Conservation (phyloP, 2,888 invertebrate species). For the Ischnura elegans region DNA sequence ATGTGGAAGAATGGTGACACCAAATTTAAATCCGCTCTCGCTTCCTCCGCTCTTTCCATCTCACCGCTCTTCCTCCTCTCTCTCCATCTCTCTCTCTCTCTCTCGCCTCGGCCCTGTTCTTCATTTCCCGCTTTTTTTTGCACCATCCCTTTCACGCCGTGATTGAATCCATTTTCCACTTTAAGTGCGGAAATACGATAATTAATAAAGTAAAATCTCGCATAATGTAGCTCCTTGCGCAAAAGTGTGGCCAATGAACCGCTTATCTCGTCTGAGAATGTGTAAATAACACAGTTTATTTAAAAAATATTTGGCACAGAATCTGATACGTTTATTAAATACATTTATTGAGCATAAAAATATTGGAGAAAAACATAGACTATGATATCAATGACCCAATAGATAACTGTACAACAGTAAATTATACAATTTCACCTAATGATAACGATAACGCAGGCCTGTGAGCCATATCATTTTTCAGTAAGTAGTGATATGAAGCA, state of each 20-base stretch:
- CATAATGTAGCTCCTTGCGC: background rate
- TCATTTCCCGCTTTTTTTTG: conserved; percentile 3
- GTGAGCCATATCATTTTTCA: no score
- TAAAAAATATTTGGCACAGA: no score
- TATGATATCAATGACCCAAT: no score
- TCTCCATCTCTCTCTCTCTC: background rate
- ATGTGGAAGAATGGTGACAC: background rate
- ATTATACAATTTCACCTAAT: no score
- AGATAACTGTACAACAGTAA: no score
- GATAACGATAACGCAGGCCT: no score
- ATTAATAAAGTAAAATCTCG: background rate
- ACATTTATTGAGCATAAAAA: no score
- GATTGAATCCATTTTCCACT: conserved; percentile 12
- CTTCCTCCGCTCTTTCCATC: background rate
- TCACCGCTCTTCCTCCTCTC: background rate
- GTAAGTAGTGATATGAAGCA: no score
- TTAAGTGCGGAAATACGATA: background rate
- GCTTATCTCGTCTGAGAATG: background rate
- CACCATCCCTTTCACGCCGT: background rate
- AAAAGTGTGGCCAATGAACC: background rate
- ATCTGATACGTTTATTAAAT: no score
- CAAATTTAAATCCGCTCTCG: background rate
- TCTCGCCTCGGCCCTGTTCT: no score
- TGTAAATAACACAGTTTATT: background rate
- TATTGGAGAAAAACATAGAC: no score